phyloP scores from a whole-genome alignment of 2,113 vertebrate species.

The Vombatus ursinus region DNA sequence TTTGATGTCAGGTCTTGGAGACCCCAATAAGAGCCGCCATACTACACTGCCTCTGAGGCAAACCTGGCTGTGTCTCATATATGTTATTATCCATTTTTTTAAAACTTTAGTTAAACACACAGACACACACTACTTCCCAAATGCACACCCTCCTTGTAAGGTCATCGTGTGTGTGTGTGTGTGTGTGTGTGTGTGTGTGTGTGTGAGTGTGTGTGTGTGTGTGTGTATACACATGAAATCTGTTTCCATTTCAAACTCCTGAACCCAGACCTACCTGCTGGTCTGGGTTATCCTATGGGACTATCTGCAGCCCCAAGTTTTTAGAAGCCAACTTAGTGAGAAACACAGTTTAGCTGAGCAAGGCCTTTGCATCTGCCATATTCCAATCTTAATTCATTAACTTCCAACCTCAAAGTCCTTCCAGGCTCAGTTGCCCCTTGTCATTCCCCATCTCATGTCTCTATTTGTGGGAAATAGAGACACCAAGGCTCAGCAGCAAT shows the following conservation, averaged over 20 bases:
- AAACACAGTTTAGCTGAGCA: fast-evolving
- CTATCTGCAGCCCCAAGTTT: not conserved
- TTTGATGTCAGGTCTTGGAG: not conserved
- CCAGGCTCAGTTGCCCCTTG: fast-evolving
- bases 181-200: not conserved
- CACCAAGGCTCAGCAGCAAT: not conserved
- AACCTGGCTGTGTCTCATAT: not conserved
- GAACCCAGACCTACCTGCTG: fast-evolving
- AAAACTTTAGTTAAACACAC: not conserved
- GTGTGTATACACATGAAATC: not conserved
- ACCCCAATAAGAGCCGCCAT: not conserved
- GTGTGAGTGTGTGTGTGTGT: not conserved
- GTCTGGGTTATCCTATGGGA: fast-evolving
- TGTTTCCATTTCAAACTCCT: not conserved
- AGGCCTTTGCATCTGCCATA: too few species aligned
- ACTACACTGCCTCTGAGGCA: not conserved
- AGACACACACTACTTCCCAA: not conserved
- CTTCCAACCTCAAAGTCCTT: not conserved
- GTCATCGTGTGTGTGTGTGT: not conserved
- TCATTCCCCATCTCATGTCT: not conserved
- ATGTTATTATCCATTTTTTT: not conserved
- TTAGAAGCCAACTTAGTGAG: not conserved
- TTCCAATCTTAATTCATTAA: not conserved
- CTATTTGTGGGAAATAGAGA: not conserved
- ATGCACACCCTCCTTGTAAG: not conserved